phyloP scores from a whole-genome alignment of 2,888 invertebrate genomes.

The Drosophila lacicola region DNA sequence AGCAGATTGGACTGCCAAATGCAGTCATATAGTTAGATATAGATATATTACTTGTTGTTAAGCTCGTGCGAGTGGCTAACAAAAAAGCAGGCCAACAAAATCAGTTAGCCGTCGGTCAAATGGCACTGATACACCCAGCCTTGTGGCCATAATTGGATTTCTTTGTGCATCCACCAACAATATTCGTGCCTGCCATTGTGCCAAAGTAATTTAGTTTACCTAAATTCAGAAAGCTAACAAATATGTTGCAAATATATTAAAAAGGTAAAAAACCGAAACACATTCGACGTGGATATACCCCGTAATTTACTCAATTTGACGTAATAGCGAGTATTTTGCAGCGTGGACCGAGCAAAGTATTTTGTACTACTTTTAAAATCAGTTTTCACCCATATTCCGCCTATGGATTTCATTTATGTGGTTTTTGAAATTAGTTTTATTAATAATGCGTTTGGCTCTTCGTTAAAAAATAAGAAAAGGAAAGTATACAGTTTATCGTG shows the following conservation, averaged over 20 bases:
- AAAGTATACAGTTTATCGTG: no score
- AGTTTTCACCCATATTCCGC: no score
- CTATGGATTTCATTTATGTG: no score
- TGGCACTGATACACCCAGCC: slow-evolving; percentile 27
- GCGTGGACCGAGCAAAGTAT: no score
- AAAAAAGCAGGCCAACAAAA: slow-evolving; percentile 41
- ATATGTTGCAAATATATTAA: slow-evolving; percentile 14
- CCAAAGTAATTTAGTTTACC: slow-evolving; percentile 41
- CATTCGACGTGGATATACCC: neutral
- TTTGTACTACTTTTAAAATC: no score
- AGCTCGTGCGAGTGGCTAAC: slow-evolving; percentile 15
- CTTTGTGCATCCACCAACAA: slow-evolving; percentile 29
- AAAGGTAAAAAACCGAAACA: neutral
- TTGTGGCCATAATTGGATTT: slow-evolving; percentile 48
- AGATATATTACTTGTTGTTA: slow-evolving; percentile 4
- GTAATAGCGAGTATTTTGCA: no score
- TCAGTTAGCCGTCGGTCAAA: slow-evolving; percentile 37
- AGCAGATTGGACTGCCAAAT: slow-evolving; percentile 25
- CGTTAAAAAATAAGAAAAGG: no score
- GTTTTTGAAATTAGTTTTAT: no score
- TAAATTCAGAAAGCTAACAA: slow-evolving; percentile 26
- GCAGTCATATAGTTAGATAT: slow-evolving; percentile 14
- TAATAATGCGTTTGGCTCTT: no score
- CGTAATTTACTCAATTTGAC: neutral
- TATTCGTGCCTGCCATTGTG: slow-evolving; percentile 26